Evolutionary conservation across 2,797 vertebrate species (phyloP), one percentile per base, ranked within the genome.

Genomic region (Hippoglossus hippoglossus): DNA sequence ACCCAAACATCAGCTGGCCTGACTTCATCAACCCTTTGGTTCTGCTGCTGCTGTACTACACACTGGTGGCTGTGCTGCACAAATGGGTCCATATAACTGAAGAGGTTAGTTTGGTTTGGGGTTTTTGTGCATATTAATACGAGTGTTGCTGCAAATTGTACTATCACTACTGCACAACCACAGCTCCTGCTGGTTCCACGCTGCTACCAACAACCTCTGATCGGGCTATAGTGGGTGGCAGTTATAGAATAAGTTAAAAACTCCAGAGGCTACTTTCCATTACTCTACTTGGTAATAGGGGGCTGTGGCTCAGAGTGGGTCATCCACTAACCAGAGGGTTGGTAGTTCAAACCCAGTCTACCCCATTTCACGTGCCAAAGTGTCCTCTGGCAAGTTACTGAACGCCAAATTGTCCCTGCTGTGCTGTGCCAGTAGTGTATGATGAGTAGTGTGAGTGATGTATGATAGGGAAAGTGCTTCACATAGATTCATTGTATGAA

Each of bases 1-100:
- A 96, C 36, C 65, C 89, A 4, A 85, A 89, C 5, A 74, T 94
- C 68, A 85, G 71, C 82, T 96, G 96, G 95, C 95, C 95, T 0
- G 86, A 94, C 66, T 91, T 95, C 47, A 36, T 93, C 67, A 95
- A 95, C 87, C 95, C 94, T 18, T 68, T 95, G 41, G 81, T 95
- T 47, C 89, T 96, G 16, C 89, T 96, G 12, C 67, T 95, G 56
- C 87, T 95, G n/a, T 96, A 96, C 74, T 95, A 94, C 88, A 93
- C 91, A 1, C 77, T 95, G 67, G 86, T 95, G 72, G 87, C 91
- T 58, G 82, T 96, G 60, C 87, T 96, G 54, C 94, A 94, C 71
- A 94, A 92, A 72, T 94, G 93, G 94, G 79, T 84, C 51, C 79
- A 85, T 15, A 21, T 81, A 28, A 73, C 72, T 1, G 80, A 93